Evolutionary conservation across 2,113 vertebrate genomes (phyloP), one percentile per base, ranked within the genome.

Genomic region (Oryzias javanicus): DNA sequence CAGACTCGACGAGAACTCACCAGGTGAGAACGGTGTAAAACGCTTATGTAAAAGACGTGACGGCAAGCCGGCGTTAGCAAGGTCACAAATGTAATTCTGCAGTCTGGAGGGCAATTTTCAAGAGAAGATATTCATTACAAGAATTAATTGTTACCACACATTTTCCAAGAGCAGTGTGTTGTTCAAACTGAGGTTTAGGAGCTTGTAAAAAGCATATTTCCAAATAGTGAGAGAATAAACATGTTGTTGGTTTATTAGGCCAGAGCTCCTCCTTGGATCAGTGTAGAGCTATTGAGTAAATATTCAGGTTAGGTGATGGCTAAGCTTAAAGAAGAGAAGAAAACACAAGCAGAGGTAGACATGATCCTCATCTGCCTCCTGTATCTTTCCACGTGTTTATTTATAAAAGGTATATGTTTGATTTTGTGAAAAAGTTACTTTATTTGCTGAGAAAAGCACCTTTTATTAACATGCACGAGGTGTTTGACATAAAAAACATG

Each of bases 31-130:
- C 76, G 64, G 49, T 27, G 18, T 40, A 53, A 16, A 53, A 53
- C 78, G 78, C 80, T 56, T 72, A 76, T 86, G 80, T 85, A 78
- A 88, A 88, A 79, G 49, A 78, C 71, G 78, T 71, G 78, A 65
- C 42, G 8, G 60, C 49, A 65, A 45, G 59, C 24, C 24, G 22
- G 74, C 77, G 60, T 50, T 61, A 55, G 4, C 17, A 18, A 40
- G 68, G 57, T 35, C 40, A 59, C 53, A 63, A 54, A 42, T 74
- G 65, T 67, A 69, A 53, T 70, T 55, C 41, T 64, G 15, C 12
- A 44, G 59, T 72, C 25, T 64, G 49, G 42, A 61, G 49, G 54
- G 58, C 55, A 66, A 10, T 62, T 72, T 72, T 22, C 56, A 66
- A 52, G 54, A 46, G 15, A n/a, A 64, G 46, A 56, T 45, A 25